Evolutionary conservation across 2,113 vertebrate genomes (phyloP), one percentile per base, ranked within the genome.

Genomic region (Calypte anna): DNA sequence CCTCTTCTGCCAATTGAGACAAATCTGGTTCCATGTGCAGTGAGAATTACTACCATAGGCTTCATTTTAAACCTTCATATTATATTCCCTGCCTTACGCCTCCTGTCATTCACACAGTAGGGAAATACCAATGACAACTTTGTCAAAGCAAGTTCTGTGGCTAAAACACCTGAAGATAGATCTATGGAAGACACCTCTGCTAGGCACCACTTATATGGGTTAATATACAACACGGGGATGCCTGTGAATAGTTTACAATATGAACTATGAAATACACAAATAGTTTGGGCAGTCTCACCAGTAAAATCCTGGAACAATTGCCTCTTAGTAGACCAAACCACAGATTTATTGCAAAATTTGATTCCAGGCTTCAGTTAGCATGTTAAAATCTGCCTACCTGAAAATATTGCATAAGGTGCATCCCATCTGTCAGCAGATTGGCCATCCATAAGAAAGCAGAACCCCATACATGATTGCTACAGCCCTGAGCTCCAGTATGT

Each of bases 311-410:
- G 58, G 61, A 92, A 75, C 66, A 81, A 72, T 53, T 46, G 30
- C 81, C 83, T 94, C 86, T 92, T 93, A 28, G 44, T 46, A 87
- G 83, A 72, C 44, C 86, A 75, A 83, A 44, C 59, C 44, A 72
- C 31, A n/a, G 44, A 86, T n/a, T 61, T 72, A 76, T 24, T 57
- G 69, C 77, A 73, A 86, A 93, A 73, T 14, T 54, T 28, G 31
- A 76, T 51, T 62, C 5, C 1, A 25, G 12, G 61, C 46, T 90
- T 83, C 77, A 61, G 76, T 55, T 17, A 66, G 74, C 58, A 25
- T 0, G 9, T 46, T 77, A 40, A 85, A 92, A 68, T 36, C 50
- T 5, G 12, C 53, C 44, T 43, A 27, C 74, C 23, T 72, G 12
- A 48, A 28, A 30, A 4, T 9, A 27, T 1, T 44, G 76, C 25